Base-by-base conservation (phyloP, 2,888 invertebrate species). In the Drosophila limbata region DNA sequence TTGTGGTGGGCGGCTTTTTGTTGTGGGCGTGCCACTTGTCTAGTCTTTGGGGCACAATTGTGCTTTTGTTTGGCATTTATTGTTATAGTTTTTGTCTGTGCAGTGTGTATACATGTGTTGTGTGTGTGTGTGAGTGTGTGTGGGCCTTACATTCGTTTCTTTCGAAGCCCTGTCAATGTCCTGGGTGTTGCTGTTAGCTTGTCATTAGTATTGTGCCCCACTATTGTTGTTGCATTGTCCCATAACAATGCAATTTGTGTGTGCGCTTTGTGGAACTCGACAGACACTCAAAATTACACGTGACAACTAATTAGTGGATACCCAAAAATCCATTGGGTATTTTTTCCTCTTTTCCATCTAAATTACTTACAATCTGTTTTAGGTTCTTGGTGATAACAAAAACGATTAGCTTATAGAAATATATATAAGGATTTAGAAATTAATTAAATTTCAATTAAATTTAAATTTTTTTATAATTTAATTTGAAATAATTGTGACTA, bases 71-170 rank as follows among this genome's bases (percentile, higher is more conserved):
- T 63, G 65, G 50, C 50, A 48, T 71, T 81, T 86, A 78, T 88
- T 84, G 84, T 88, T 84, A 81, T 84, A 88, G 87, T 84, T 88
- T 80, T 86, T 73, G 69, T 77, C 60, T 40, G 42, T 17, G 28
- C 39, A n/a, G 19, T 59, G 42, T 65, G 25, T 69, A 21, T 40
- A 1, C 70, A 56, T 57, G 8, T 28, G 28, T 28, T 31, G 53
- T 11, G 63, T 31, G 31, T 52, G 65, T 35, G 68, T 52, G 44
- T 68, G 60, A 50, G 45, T 40, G 19, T 50, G 33, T 13, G 13
- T 50, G 75, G 40, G 55, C 35, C 60, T 45, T 84, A 81, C 88
- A 87, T 60, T 39, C 35, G 37, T 64, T 72, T 48, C 77, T 60
- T 67, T 4, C 51, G 47, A 47, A 48, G 45, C 51, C 51, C 40